Evolutionary conservation across 2,113 vertebrate species (phyloP), one percentile per base, ranked within the genome.

Genomic region (Solea solea): DNA sequence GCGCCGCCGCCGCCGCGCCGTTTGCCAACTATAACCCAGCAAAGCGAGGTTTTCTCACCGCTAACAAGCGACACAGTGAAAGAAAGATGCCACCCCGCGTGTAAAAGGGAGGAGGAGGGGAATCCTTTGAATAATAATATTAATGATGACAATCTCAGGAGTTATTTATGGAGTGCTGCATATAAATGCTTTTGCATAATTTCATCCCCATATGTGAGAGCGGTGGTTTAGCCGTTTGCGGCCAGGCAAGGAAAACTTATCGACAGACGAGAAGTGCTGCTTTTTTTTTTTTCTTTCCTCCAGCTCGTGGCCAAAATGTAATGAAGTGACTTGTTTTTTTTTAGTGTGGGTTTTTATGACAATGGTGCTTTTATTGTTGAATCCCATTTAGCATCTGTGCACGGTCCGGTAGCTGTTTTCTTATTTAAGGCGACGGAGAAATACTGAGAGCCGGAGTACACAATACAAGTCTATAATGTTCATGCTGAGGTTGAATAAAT

Each of bases 21-120:
- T 90, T 91, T 85, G 91, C 86, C 90, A 89, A 90, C 84, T 77
- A 85, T 57, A 81, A 88, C 86, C 84, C 84, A 92, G 89, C 86
- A 92, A 94, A 93, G 87, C 91, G 69, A 78, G 48, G 78, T 91
- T 91, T 93, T 92, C 93, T 93, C 92, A 93, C 88, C 89, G 78
- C 80, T 71, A 89, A 90, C 80, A 48, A 40, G 87, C 52, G 48
- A 77, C 66, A 67, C 72, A 71, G 82, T 64, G 85, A 78, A 89
- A 84, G 82, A 72, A 68, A 86, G 80, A 62, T 55, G 56, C 58
- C 28, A 58, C 12, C 44, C 41, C 1, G 41, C 25, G 15, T 34
- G 28, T 50, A 16, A 16, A 5, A 54, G 9, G 25, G 4, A 12
- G 41, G 25, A 14, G 39, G 21, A 1, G 21, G 21, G 3, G 34